Evolutionary conservation across 2,113 vertebrate genomes (phyloP).

Genomic region (Delphinus delphis): DNA sequence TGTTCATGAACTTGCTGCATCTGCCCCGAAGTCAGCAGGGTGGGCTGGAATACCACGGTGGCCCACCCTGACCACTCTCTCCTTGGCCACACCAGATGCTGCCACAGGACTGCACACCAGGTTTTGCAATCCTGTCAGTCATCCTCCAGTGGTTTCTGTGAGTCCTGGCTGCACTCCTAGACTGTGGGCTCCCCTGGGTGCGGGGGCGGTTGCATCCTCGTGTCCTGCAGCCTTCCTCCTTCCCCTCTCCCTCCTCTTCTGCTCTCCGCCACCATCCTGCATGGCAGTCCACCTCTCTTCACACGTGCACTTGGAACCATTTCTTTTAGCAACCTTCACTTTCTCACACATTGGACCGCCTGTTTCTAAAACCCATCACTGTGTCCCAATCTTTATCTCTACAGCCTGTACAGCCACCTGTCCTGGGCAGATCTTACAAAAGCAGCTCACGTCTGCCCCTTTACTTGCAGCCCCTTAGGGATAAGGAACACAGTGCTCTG

Average conservation of each 20-base stretch:
- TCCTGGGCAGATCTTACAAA: too few species aligned
- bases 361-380: background rate
- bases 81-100: background rate
- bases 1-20: fast-evolving
- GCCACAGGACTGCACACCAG: background rate
- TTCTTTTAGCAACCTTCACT: too few species aligned
- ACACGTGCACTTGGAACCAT: background rate
- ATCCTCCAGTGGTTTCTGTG: background rate
- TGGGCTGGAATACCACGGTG: background rate
- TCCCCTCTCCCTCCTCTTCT: background rate
- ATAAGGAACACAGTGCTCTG: too few species aligned
- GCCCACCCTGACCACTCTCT: background rate
- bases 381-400: background rate
- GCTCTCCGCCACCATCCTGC: background rate
- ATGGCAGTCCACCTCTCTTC: fast-evolving
- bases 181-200: background rate
- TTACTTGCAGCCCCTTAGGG: background rate
- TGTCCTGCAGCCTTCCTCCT: background rate
- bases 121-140: background rate
- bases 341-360: background rate
- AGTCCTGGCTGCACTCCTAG: background rate
- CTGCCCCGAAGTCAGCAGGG: background rate
- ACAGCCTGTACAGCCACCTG: background rate
- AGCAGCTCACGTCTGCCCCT: background rate
- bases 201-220: background rate